Evolutionary conservation across 2,797 vertebrate genomes (phyloP).

Genomic region (Pseudopleuronectes americanus): DNA sequence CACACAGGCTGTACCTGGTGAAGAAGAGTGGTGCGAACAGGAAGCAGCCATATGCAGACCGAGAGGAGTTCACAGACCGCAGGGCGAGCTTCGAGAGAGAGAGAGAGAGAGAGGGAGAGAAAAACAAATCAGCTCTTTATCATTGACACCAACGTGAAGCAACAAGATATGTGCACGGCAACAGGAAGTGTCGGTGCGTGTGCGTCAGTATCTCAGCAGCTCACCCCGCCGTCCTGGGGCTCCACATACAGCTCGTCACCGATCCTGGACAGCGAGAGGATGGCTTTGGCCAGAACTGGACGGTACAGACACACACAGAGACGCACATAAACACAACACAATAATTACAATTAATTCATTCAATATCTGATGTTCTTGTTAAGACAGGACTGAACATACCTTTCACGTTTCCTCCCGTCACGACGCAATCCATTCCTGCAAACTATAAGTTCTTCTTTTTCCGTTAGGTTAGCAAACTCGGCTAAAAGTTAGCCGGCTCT

Average conservation of each 20-base stretch:
- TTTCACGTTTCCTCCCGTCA: constrained; percentile 87
- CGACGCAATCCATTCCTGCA: constrained; percentile 81
- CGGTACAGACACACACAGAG: constrained; percentile 45
- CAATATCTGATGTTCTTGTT: neutral
- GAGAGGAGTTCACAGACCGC: constrained; percentile 92
- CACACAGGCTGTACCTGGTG: constrained; percentile 82
- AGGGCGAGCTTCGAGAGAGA: constrained; percentile 85
- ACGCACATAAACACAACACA: constrained; percentile 16
- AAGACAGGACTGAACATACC: constrained; percentile 55
- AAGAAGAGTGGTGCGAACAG: constrained; percentile 93
- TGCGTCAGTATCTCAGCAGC: constrained; percentile 34
- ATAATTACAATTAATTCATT: neutral
- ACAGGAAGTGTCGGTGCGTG: constrained; percentile 43
- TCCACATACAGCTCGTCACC: constrained; percentile 86
- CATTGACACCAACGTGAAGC: constrained; percentile 61
- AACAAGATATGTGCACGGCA: constrained; percentile 23
- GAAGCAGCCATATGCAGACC: constrained; percentile 94
- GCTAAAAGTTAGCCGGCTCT: constrained; percentile 39
- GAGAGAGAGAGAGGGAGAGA: constrained; percentile 47
- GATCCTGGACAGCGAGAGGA: constrained; percentile 86
- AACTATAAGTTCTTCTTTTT: constrained; percentile 10
- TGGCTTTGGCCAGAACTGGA: constrained; percentile 85
- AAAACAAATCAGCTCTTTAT: constrained; percentile 25
- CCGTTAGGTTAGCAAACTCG: constrained; percentile 34
- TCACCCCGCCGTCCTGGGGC: constrained; percentile 82